These are phyloP conservation scores for Musca vetustissima DNA, from an alignment of 1,140 invertebrate genomes.

Conservation along the genomic window DNA sequence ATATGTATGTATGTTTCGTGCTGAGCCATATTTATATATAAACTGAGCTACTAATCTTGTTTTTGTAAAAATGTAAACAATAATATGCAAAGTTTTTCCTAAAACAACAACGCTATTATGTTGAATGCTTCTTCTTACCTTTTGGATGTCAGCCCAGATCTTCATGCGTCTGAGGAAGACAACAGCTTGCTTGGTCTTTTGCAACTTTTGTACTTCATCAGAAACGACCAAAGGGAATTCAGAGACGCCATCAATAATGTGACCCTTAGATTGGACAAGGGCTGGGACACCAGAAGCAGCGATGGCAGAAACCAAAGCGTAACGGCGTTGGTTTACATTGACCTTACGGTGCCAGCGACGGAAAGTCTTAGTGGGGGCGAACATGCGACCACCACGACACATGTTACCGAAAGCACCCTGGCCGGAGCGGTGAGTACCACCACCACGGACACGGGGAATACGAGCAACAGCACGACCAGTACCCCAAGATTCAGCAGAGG, in stretches of 20 bases:
- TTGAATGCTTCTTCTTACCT: constrained; percentile 70
- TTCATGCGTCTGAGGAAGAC: constrained; percentile 87
- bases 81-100: background rate
- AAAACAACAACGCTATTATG: constrained; percentile 9
- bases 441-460: constrained; percentile 99
- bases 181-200: constrained; percentile 97
- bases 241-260: constrained; percentile 90
- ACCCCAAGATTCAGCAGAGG: constrained; percentile 99
- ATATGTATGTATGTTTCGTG: too few species aligned
- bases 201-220: constrained; percentile 94
- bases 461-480: constrained; percentile 99
- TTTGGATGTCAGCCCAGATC: constrained; percentile 96
- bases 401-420: constrained; percentile 99
- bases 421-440: constrained; percentile 98
- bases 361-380: constrained; percentile 98
- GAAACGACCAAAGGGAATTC: constrained; percentile 96
- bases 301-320: constrained; percentile 94
- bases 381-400: constrained; percentile 99
- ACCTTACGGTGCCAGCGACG: constrained; percentile 96
- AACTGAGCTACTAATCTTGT: too few species aligned
- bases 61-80: background rate
- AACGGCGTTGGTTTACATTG: constrained; percentile 95
- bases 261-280: constrained; percentile 94
- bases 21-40: too few species aligned
- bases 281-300: constrained; percentile 96